Percentiles rank a stretch among this genome's conserved stretches.
Evolutionary conservation across 2,888 invertebrate genomes (phyloP).

Genomic region (Leptarthrus brevirostris): DNA sequence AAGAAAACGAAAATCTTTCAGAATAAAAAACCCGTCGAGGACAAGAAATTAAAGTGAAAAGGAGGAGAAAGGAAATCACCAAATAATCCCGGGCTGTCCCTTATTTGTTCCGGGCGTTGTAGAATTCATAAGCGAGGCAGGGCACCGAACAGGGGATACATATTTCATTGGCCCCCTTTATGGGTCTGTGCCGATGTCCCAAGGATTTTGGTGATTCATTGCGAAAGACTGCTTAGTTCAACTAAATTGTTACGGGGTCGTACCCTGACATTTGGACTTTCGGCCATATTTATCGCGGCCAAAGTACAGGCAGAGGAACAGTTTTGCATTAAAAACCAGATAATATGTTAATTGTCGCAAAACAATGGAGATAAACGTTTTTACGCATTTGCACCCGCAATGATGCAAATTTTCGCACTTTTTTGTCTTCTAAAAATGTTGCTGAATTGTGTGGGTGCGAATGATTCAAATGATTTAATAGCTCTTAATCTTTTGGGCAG

Average conservation of each 20-base stretch:
- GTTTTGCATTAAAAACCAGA: too few relatives aligned
- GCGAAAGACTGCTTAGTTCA: slow-evolving; percentile 7
- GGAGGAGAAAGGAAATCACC: slow-evolving; percentile 22
- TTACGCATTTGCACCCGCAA: too few relatives aligned
- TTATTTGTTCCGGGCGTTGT: slow-evolving; percentile 38
- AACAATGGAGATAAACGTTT: background rate
- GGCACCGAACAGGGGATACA: background rate
- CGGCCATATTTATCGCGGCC: background rate
- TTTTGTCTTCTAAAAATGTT: too few relatives aligned
- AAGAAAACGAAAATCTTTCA: slow-evolving; percentile 11
- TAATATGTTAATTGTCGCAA: too few relatives aligned
- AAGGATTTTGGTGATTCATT: slow-evolving; percentile 8
- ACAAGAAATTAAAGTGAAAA: slow-evolving; percentile 20
- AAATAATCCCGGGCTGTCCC: slow-evolving; percentile 31
- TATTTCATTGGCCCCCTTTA: background rate
- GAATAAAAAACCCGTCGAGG: slow-evolving; percentile 17
- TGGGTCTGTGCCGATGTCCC: background rate
- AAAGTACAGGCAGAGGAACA: too few relatives aligned
- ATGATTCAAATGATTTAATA: too few relatives aligned
- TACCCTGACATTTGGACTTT: background rate
- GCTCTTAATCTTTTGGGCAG: too few relatives aligned
- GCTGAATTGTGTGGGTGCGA: too few relatives aligned
- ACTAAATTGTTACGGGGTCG: slow-evolving; percentile 2
- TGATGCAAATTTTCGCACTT: too few relatives aligned
- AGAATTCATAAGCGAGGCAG: background rate